Conservation (phyloP, 1,140 invertebrate species). For the Sitophilus oryzae region DNA sequence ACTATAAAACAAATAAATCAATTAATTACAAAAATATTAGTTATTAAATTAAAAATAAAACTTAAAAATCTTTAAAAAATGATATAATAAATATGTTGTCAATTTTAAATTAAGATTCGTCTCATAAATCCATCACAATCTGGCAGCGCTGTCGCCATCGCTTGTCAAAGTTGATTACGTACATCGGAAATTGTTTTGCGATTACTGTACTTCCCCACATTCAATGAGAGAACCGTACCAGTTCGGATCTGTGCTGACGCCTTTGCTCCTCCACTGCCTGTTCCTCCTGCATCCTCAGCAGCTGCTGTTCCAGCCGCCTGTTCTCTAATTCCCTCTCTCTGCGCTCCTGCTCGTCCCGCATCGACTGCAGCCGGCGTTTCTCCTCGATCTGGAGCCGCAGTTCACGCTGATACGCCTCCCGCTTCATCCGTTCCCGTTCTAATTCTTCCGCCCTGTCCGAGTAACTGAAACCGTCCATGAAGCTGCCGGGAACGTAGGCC, state of each 20-base stretch:
- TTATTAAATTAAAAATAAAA: too few species aligned
- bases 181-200: not conserved
- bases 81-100: too few species aligned
- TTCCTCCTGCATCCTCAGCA: conserved; percentile 48
- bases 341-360: conserved; percentile 41
- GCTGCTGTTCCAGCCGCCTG: conserved; percentile 49
- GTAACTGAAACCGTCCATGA: conserved; percentile 41
- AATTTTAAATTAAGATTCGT: too few species aligned
- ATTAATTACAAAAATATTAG: too few species aligned
- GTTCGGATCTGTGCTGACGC: conserved; percentile 29
- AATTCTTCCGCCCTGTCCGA: conserved; percentile 36
- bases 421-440: conserved; percentile 41
- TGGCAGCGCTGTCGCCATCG: too few species aligned
- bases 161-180: too few species aligned
- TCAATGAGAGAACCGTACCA: conserved; percentile 17
- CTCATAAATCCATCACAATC: too few species aligned
- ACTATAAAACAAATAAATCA: too few species aligned
- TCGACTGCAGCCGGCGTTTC: conserved; percentile 35
- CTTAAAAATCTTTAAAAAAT: too few species aligned
- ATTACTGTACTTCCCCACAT: not conserved
- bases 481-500: conserved; percentile 34
- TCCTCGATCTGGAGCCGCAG: conserved; percentile 42
- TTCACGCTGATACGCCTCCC: conserved; percentile 40
- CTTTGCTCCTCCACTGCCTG: conserved; percentile 45
- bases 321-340: conserved; percentile 49